These are phyloP conservation scores for Sylvilagus floridanus DNA, from an alignment of 2,797 vertebrate species.

Conservation along the genomic window DNA sequence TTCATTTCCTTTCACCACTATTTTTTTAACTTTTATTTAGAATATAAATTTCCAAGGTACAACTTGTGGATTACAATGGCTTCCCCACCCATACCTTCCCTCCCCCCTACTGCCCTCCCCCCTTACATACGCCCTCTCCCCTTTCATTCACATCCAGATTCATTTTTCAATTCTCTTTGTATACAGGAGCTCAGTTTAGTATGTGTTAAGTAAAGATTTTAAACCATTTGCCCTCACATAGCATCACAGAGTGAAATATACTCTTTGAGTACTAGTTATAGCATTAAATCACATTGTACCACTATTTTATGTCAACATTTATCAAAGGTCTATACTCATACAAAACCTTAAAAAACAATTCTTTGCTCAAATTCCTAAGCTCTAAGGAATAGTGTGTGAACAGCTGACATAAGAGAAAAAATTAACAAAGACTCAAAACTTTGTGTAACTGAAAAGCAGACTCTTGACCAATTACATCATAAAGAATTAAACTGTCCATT, in stretches of 20 bases:
- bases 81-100: too few species aligned
- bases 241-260: too few species aligned
- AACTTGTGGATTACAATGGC: too few species aligned
- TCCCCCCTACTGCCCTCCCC: too few species aligned
- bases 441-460: constrained; percentile 44
- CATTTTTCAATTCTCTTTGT: too few species aligned
- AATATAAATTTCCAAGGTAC: too few species aligned
- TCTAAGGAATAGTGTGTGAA: constrained; percentile 80
- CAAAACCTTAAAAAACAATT: constrained; percentile 82
- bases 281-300: constrained; percentile 73
- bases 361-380: constrained; percentile 82
- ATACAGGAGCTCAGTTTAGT: too few species aligned
- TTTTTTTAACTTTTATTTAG: constrained; percentile 60
- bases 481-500: constrained; percentile 43
- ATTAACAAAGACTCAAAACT: constrained; percentile 58
- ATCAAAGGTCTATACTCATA: constrained; percentile 91
- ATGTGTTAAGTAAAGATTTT: too few species aligned
- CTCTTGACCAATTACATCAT: constrained; percentile 10
- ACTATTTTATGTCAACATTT: constrained; percentile 89
- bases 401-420: constrained; percentile 54
- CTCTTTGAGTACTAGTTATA: too few species aligned
- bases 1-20: constrained; percentile 91
- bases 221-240: too few species aligned
- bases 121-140: too few species aligned
- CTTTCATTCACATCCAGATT: too few species aligned